These are phyloP conservation scores for Riparia riparia DNA, from an alignment of 2,113 vertebrate species.

Conservation along the genomic window DNA sequence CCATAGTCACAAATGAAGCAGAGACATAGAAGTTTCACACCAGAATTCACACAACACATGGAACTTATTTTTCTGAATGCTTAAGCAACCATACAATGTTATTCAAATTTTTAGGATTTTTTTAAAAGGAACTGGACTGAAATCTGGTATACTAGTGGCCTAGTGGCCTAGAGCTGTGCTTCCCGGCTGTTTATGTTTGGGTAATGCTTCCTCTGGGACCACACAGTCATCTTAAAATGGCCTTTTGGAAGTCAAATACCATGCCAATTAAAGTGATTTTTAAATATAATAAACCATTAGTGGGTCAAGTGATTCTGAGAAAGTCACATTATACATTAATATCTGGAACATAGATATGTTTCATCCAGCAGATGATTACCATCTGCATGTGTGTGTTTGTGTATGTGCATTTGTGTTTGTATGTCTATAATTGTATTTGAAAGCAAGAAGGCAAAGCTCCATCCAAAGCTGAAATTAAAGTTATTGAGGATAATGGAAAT, in stretches of 20 bases:
- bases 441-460: neutral
- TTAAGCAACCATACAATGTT: neutral
- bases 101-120: neutral
- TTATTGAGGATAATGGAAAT: neutral
- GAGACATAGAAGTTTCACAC: neutral
- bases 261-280: neutral
- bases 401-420: neutral
- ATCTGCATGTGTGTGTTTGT: neutral
- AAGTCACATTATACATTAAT: neutral
- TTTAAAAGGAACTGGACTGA: neutral
- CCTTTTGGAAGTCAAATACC: neutral
- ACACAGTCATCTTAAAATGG: neutral
- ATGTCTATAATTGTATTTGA: neutral
- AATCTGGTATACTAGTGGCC: neutral
- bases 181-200: accelerated
- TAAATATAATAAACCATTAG: neutral
- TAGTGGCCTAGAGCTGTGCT: neutral
- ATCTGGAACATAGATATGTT: neutral
- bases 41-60: accelerated
- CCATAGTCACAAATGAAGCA: neutral
- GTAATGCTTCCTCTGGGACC: neutral
- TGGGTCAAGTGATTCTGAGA: neutral
- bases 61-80: neutral
- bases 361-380: neutral
- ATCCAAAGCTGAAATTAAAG: neutral